A percentile compares a stretch with the other conserved stretches of the same genome.
These are phyloP conservation scores for Grammomys dolichurus DNA, from an alignment of 2,113 vertebrate genomes.

Conservation along the genomic window DNA sequence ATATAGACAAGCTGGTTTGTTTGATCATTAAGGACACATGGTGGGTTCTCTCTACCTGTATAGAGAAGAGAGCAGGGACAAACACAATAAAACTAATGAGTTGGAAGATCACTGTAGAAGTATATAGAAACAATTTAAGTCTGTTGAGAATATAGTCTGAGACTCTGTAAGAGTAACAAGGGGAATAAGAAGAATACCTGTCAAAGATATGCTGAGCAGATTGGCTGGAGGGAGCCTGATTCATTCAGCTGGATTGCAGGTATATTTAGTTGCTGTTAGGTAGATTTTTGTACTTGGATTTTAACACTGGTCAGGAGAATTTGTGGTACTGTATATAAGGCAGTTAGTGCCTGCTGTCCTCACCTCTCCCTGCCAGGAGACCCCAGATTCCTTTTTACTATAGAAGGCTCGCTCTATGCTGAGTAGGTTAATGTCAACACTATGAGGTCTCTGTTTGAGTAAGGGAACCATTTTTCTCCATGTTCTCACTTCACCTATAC, in stretches of 20 bases:
- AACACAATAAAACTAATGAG: not conserved
- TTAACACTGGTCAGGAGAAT: not conserved
- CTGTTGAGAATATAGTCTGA: not conserved
- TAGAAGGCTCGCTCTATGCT: not conserved
- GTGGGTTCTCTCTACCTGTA: not conserved
- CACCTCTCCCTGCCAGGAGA: not conserved
- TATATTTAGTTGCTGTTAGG: not conserved
- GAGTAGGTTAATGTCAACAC: not conserved
- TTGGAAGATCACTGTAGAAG: slow-evolving; percentile 28
- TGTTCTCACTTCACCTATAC: not conserved
- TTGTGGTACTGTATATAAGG: not conserved
- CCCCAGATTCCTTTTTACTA: not conserved
- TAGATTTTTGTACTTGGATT: slow-evolving; percentile 4
- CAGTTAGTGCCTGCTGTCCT: not conserved
- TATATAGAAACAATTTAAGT: not conserved
- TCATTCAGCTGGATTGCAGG: not conserved
- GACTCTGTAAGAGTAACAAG: not conserved
- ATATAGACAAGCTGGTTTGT: not conserved
- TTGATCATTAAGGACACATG: not conserved
- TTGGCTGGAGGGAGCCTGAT: not conserved
- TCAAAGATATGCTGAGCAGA: not conserved
- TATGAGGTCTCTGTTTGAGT: not conserved
- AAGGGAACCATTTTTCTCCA: not conserved
- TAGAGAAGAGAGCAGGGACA: not conserved
- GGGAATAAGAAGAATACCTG: not conserved